Evolutionary conservation across 2,797 vertebrate species (phyloP).

Genomic region (Betta splendens): DNA sequence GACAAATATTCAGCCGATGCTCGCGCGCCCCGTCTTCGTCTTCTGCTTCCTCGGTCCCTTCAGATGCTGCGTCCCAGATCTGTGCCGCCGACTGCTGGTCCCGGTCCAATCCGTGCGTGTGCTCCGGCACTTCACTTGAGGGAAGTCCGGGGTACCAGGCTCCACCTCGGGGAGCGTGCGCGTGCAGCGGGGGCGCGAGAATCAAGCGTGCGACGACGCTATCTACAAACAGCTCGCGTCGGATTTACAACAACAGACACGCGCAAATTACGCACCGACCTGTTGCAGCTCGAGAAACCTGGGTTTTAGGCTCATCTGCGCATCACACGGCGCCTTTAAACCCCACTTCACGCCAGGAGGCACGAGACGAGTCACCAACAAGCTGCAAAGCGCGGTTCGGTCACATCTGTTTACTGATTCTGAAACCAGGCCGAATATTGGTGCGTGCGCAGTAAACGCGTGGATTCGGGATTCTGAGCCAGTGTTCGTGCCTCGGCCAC

Average conservation of each 20-base stretch:
- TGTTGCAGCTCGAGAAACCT: slow-evolving; percentile 55
- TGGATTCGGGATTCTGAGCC: too few species aligned
- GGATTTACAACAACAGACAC: neutral
- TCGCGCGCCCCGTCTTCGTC: slow-evolving; percentile 27
- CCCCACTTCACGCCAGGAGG: accelerated
- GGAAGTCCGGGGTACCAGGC: slow-evolving; percentile 69
- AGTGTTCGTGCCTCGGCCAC: too few species aligned
- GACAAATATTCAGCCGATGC: neutral
- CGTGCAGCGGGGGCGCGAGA: slow-evolving; percentile 18
- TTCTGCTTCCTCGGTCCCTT: slow-evolving; percentile 15
- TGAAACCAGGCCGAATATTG: neutral
- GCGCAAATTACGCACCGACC: slow-evolving; percentile 40
- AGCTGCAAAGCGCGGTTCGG: too few species aligned
- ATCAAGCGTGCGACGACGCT: slow-evolving; percentile 7
- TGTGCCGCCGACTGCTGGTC: slow-evolving; percentile 45
- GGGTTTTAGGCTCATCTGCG: neutral
- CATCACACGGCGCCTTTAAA: neutral
- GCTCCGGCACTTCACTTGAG: slow-evolving; percentile 51
- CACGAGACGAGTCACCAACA: too few species aligned
- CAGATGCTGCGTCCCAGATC: slow-evolving; percentile 45
- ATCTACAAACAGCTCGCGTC: neutral
- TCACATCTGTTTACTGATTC: neutral
- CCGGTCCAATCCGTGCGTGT: slow-evolving; percentile 50
- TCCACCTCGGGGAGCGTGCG: slow-evolving; percentile 72
- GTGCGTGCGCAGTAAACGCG: too few species aligned